Percentiles rank a stretch among this genome's conserved stretches.
These are phyloP conservation scores for Acleris laterana DNA, from an alignment of 2,888 invertebrate genomes.

Conservation along the genomic window DNA sequence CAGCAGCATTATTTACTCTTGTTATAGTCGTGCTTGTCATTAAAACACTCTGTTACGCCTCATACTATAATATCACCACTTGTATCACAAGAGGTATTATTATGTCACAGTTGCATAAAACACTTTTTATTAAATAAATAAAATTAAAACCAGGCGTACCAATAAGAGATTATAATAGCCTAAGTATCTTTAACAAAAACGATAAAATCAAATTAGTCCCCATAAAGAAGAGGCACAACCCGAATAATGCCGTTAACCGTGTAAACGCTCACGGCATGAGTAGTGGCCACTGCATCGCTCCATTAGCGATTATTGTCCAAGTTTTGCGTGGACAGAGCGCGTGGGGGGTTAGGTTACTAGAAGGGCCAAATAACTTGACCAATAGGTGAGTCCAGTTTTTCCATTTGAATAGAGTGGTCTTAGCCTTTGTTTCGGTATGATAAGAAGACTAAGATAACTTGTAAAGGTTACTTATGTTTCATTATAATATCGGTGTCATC, in stretches of 20 bases:
- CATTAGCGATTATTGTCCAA: slow-evolving; percentile 83
- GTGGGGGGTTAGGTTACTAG: slow-evolving; percentile 44
- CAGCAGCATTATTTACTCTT: no score
- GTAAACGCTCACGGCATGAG: slow-evolving; percentile 57
- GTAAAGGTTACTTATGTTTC: no score
- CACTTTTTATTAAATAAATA: neutral
- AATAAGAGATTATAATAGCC: neutral
- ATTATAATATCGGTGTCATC: no score
- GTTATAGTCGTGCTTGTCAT: no score
- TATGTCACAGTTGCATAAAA: no score
- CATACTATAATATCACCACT: no score
- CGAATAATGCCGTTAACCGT: slow-evolving; percentile 21
- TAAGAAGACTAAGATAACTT: no score
- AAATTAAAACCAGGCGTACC: neutral
- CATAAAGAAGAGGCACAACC: slow-evolving; percentile 17
- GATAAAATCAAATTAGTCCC: slow-evolving; percentile 21
- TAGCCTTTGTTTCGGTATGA: no score
- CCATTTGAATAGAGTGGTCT: no score
- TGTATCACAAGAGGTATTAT: no score
- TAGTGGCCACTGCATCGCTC: slow-evolving; percentile 80
- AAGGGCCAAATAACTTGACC: slow-evolving; percentile 38
- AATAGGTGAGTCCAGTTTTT: no score
- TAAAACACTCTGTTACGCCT: no score
- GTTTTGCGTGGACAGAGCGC: slow-evolving; percentile 55
- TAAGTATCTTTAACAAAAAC: neutral